Evolutionary conservation across 2,113 vertebrate genomes (phyloP).

Genomic region (Agapornis roseicollis): DNA sequence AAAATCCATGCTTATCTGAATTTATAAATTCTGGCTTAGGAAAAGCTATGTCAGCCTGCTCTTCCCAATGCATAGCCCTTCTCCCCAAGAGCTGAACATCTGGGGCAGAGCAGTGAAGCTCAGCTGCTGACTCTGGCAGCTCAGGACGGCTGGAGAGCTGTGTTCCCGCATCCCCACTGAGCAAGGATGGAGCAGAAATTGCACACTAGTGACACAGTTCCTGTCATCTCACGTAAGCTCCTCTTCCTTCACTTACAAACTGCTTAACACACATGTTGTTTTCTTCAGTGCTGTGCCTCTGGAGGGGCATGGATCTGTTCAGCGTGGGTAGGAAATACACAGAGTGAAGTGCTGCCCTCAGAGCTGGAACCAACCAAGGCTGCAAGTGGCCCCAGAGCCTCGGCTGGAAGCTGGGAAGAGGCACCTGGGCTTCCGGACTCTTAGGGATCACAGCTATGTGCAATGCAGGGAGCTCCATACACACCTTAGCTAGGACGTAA

Average conservation of each 20-base stretch:
- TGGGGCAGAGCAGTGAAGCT: background rate
- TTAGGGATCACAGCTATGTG: background rate
- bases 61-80: background rate
- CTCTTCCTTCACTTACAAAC: background rate
- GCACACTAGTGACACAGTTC: background rate
- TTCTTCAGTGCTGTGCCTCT: rapidly evolving
- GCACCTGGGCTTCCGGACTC: rapidly evolving
- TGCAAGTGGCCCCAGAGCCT: too few species aligned
- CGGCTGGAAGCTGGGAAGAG: background rate
- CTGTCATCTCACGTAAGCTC: background rate
- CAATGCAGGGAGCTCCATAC: background rate
- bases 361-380: background rate
- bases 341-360: background rate
- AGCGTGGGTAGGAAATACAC: rapidly evolving
- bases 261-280: rapidly evolving
- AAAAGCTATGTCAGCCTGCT: background rate
- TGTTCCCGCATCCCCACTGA: rapidly evolving
- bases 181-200: background rate
- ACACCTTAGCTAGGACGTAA: background rate
- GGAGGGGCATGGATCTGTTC: background rate
- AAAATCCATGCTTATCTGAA: background rate
- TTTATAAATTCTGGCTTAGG: background rate
- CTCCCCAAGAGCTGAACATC: background rate
- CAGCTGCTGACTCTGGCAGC: rapidly evolving
- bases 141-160: rapidly evolving